Conservation (phyloP, 2,113 vertebrate genomes). For the Thinocorus orbignyianus region DNA sequence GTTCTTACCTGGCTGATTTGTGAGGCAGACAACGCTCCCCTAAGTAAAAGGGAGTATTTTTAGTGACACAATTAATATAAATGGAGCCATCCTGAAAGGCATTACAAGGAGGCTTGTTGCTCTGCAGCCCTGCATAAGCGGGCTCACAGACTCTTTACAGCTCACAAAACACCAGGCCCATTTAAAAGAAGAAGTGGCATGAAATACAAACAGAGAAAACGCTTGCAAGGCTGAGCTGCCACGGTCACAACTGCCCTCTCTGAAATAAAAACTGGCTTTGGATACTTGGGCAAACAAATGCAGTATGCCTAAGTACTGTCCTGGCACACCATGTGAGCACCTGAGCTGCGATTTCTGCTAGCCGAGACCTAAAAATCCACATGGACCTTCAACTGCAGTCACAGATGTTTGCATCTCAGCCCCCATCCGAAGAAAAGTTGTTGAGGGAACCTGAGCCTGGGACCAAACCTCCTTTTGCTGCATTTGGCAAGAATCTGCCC, state of each 20-base stretch:
- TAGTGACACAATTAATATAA: not conserved
- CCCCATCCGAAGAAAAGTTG: not conserved
- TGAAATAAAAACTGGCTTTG: not conserved
- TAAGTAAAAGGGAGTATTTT: constrained; percentile 3
- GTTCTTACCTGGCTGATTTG: not conserved
- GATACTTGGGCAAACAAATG: not conserved
- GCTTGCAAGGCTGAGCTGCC: constrained; percentile 14
- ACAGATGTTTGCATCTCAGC: not conserved
- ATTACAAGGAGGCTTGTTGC: constrained; percentile 24
- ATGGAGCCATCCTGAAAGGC: constrained; percentile 29
- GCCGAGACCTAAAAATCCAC: not conserved
- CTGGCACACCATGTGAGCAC: not conserved
- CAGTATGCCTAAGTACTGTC: not conserved
- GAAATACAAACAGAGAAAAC: not conserved
- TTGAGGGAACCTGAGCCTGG: not conserved
- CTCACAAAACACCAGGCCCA: constrained; percentile 35
- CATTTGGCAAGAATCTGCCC: not conserved
- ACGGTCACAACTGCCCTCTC: not conserved
- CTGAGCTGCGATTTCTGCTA: not conserved
- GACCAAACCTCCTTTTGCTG: not conserved
- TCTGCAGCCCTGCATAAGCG: not conserved
- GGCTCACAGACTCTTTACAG: constrained; percentile 2
- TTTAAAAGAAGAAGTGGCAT: not conserved
- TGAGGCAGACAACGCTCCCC: not conserved
- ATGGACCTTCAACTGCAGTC: not conserved